Evolutionary conservation across 2,888 invertebrate species (phyloP).

Genomic region (Xylota sylvarum): DNA sequence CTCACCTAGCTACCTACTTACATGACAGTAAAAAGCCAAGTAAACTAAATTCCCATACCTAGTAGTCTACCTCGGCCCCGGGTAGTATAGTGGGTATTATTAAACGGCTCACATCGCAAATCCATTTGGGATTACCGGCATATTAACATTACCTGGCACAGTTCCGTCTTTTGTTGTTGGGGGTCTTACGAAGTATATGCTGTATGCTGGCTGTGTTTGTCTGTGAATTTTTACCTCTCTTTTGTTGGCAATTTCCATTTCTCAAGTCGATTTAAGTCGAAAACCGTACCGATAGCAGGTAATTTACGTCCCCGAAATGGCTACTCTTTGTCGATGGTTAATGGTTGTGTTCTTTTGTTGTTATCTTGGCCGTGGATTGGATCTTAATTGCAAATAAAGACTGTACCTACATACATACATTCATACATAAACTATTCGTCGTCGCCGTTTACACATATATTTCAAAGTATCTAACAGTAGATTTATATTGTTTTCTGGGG

Average conservation of each 20-base stretch:
- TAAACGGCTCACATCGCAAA: constrained; percentile 64
- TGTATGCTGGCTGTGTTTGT: constrained; percentile 8
- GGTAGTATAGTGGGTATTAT: constrained; percentile 24
- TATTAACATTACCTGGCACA: constrained; percentile 57
- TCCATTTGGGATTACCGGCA: constrained; percentile 67
- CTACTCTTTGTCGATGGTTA: constrained; percentile 26
- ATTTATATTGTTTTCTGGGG: constrained; percentile 7
- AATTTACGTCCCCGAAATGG: constrained; percentile 52
- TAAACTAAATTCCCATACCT: constrained; percentile 43
- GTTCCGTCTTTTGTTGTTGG: constrained; percentile 61
- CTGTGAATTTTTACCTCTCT: constrained; percentile 11
- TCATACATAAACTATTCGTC: background rate
- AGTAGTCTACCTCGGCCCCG: background rate
- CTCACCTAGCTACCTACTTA: constrained; percentile 61
- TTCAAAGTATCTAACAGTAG: constrained; percentile 20
- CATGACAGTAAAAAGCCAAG: constrained; percentile 25
- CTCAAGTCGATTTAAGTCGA: constrained; percentile 9
- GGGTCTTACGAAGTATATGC: background rate
- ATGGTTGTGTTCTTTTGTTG: constrained; percentile 48
- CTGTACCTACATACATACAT: background rate
- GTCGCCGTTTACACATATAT: constrained; percentile 2
- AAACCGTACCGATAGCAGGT: constrained; percentile 38
- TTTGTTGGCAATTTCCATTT: constrained; percentile 44
- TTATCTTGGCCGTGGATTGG: constrained; percentile 56
- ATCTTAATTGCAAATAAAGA: constrained; percentile 60